Percentiles rank a stretch among this genome's conserved stretches.
Conservation (phyloP, 2,113 vertebrate genomes). For the Euleptes europaea region DNA sequence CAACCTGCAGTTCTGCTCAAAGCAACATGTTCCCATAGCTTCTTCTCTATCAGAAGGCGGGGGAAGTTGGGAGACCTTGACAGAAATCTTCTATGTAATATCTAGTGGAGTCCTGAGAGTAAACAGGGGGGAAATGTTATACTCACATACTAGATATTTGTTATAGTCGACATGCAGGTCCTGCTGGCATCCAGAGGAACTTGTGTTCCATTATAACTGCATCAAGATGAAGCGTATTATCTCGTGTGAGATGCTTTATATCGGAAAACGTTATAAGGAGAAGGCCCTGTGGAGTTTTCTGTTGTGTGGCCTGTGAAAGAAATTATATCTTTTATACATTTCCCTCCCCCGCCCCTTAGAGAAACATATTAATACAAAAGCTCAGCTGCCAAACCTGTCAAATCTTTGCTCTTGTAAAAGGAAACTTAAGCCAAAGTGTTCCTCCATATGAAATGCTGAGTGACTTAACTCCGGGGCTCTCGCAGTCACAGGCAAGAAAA, state of each 20-base stretch:
- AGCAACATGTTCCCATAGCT: background rate
- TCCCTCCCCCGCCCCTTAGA: conserved; percentile 35
- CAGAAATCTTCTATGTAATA: background rate
- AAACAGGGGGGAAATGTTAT: background rate
- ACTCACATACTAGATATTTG: background rate
- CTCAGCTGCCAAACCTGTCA: conserved; percentile 69
- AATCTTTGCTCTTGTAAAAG: conserved; percentile 68
- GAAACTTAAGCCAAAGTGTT: conserved; percentile 63
- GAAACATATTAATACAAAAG: conserved; percentile 58
- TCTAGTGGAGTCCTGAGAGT: background rate
- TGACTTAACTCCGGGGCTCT: conserved; percentile 60
- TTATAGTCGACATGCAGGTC: conserved; percentile 26
- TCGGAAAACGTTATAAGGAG: conserved; percentile 50
- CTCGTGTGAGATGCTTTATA: conserved; percentile 41
- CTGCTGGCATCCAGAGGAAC: conserved; percentile 41
- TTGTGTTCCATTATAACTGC: conserved; percentile 11
- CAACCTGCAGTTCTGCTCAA: background rate
- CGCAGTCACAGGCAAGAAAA: conserved; percentile 47
- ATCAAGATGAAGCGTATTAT: conserved; percentile 35
- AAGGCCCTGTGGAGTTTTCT: conserved; percentile 58
- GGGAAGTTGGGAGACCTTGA: background rate
- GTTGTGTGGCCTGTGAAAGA: conserved; percentile 71
- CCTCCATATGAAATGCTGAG: conserved; percentile 61
- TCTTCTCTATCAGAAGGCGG: background rate
- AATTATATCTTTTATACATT: conserved; percentile 64